Percentiles rank a stretch among this genome's conserved stretches.
Evolutionary conservation across 2,888 invertebrate genomes (phyloP).

Genomic region (Thalpophila matura): DNA sequence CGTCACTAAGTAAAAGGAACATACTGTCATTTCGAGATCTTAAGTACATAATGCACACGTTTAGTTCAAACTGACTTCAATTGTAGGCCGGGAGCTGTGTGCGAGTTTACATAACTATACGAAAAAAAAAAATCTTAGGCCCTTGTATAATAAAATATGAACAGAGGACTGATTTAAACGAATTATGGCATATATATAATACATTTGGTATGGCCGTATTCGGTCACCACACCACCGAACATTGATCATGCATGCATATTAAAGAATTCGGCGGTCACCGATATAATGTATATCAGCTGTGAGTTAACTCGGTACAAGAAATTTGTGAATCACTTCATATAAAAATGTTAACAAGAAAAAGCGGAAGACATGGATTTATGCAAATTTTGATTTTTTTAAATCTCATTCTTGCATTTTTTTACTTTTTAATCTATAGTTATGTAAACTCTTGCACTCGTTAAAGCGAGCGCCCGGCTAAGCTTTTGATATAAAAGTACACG

Average conservation of each 20-base stretch:
- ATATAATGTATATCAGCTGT: too few species aligned
- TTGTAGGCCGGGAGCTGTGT: conserved; percentile 48
- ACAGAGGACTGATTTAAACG: too few species aligned
- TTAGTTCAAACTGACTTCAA: conserved; percentile 48
- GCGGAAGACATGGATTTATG: too few species aligned
- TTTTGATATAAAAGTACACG: conserved; percentile 55
- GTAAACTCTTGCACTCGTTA: conserved; percentile 19
- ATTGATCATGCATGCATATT: too few species aligned
- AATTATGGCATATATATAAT: too few species aligned
- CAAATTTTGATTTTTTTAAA: too few species aligned
- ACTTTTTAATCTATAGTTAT: conserved; percentile 28
- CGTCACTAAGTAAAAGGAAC: conserved; percentile 23
- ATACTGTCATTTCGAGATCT: conserved; percentile 37
- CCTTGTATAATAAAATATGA: neutral
- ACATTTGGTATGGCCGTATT: too few species aligned
- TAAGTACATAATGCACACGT: conserved; percentile 43
- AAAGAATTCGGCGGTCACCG: too few species aligned
- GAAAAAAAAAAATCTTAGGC: neutral
- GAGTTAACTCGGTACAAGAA: too few species aligned
- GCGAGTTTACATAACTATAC: conserved; percentile 25
- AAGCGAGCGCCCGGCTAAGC: conserved; percentile 57
- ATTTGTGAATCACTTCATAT: too few species aligned
- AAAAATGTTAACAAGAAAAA: too few species aligned
- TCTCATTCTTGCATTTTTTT: neutral
- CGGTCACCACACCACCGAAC: too few species aligned